Evolutionary conservation across 2,888 invertebrate species (phyloP).

Genomic region (Serripes groenlandicus): DNA sequence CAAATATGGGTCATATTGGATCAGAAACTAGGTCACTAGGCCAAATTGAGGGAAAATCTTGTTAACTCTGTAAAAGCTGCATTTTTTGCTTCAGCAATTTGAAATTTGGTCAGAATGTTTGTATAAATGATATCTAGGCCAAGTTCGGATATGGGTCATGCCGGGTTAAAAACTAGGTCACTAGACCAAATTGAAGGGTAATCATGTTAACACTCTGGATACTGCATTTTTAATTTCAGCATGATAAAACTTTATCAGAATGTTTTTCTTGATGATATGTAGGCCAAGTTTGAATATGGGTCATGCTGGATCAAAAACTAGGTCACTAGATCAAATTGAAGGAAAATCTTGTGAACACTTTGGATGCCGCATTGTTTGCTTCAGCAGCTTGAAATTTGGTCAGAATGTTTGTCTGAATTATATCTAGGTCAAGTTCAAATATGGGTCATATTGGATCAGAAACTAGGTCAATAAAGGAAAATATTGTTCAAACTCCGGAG

Average conservation of each 20-base stretch:
- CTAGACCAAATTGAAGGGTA: not conserved
- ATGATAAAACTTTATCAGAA: not conserved
- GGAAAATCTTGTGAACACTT: not conserved
- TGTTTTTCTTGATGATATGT: not conserved
- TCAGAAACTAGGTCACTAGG: not conserved
- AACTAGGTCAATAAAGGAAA: not conserved
- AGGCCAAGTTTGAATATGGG: not conserved
- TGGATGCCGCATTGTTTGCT: not conserved
- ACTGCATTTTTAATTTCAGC: not conserved
- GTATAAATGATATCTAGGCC: not conserved
- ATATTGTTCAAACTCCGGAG: not conserved
- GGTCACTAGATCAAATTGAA: not conserved
- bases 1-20: not conserved
- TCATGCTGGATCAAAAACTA: not conserved
- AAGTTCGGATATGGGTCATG: not conserved
- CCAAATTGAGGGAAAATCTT: not conserved
- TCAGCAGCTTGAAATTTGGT: not conserved
- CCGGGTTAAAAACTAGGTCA: not conserved
- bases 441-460: not conserved
- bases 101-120: not conserved
- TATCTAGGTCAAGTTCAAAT: not conserved
- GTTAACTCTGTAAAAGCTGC: not conserved
- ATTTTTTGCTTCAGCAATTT: not conserved
- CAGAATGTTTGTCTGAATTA: not conserved
- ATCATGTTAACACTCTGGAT: not conserved